Base-by-base conservation (phyloP, 2,113 vertebrate species). In the Recurvirostra avosetta region DNA sequence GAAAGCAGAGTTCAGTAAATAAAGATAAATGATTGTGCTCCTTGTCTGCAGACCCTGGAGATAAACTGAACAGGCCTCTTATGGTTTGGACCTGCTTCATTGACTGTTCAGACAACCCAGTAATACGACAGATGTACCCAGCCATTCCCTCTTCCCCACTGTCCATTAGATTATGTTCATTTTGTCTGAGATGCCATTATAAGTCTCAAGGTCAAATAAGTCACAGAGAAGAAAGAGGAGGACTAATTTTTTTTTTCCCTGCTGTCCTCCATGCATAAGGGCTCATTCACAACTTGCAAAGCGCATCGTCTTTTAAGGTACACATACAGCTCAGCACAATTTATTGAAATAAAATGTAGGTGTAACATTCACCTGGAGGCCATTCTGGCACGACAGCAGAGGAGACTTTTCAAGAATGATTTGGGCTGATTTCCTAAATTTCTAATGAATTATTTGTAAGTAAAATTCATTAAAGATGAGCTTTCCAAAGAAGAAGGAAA, bases 81-180 rank as follows among this genome's bases (percentile, higher is more conserved):
- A 98, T 98, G 98, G 98, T 98, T 98, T 98, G 98, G 98, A 98
- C 98, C 98, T 98, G 98, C 98, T 98, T 98, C 98, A 98, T 98
- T 98, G 98, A 98, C 98, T 98, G 98, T 98, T 98, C 98, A 98
- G 98, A 98, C 98, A 98, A 98, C 98, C 98, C 97, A 97, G 98
- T 98, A 98, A 98, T 98, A 98, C 98, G 98, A 98, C 98, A 98
- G 98, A 98, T 98, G 98, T 98, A 98, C 98, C 98, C 98, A 98
- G 98, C 98, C 98, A 94, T 98, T 98, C 97, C 97, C 94, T 98
- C 98, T 98, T 98, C 98, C 98, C 98, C 62, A 97, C 98, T 98
- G 98, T 98, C 98, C 98, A 97, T 5, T 98, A 98, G 98, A 98
- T 98, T 98, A 98, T 98, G 98, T 98, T 98, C 98, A 98, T 98